phyloP scores from a whole-genome alignment of 2,113 vertebrate genomes.

The Alectura lathami region DNA sequence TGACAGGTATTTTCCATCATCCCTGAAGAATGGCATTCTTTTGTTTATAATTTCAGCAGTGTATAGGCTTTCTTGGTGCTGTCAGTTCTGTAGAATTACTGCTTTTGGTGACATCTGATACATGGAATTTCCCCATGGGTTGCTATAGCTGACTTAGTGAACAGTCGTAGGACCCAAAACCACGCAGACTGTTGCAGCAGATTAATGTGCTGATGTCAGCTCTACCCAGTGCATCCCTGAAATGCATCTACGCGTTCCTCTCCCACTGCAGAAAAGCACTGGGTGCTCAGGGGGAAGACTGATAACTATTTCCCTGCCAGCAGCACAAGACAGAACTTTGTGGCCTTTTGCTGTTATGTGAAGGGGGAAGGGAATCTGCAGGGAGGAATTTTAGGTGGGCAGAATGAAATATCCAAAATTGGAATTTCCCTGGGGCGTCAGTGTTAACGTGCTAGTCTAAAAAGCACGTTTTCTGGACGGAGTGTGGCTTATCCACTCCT shows the following conservation, averaged over 20 bases:
- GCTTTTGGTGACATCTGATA: neutral
- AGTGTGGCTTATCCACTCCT: neutral
- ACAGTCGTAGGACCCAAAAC: neutral
- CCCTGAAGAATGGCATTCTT: neutral
- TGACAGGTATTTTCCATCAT: neutral
- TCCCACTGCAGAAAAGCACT: slow-evolving; percentile 15
- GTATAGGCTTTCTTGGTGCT: neutral
- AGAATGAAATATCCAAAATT: neutral
- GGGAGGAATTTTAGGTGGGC: slow-evolving; percentile 11
- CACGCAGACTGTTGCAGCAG: neutral
- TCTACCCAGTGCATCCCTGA: neutral
- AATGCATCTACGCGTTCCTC: slow-evolving; percentile 15
- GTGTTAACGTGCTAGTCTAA: neutral
- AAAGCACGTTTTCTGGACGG: neutral
- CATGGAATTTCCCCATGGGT: neutral
- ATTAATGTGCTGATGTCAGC: neutral
- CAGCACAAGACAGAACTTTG: neutral
- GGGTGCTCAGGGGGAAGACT: neutral
- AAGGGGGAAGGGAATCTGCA: neutral
- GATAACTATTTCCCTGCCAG: neutral
- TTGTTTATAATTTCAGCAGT: neutral
- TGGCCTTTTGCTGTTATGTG: neutral
- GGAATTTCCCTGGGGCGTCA: neutral
- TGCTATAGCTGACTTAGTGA: neutral
- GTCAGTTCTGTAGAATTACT: neutral